Evolutionary conservation across 2,888 invertebrate genomes (phyloP), one percentile per base, ranked within the genome.

Genomic region (Molorchus minor): DNA sequence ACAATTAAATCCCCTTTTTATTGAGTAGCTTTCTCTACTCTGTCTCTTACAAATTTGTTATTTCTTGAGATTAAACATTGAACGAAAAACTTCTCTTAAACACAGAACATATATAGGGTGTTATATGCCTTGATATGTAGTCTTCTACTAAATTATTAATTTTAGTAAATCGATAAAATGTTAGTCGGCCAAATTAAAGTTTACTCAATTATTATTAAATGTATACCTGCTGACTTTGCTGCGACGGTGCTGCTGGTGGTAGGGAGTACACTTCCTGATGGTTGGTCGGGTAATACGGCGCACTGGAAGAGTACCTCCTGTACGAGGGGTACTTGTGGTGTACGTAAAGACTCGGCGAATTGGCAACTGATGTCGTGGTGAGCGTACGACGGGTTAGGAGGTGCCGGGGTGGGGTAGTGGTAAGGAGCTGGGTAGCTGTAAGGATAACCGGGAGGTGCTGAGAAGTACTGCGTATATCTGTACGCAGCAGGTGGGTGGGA

Each of bases 281-380:
- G 69, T 82, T 82, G 53, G 81, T 78, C 12, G 64, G 56, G 74
- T 84, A 84, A 74, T 85, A 84, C 70, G 83, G 83, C 66, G 82
- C 79, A 64, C 70, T 70, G 12, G 75, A 70, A 56, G 75, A 57
- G 67, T 77, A 78, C 58, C 79, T 69, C 55, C 78, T 72, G 67
- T 77, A 70, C 15, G 77, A 75, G 44, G 74, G 69, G 58, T 76
- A 78, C 45, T 75, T 72, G 67, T 77, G 77, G 64, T 75, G 76
- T 58, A 79, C 69, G 62, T 77, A 77, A n/a, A n/a, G n/a, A n/a
- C n/a, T n/a, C n/a, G n/a, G n/a, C n/a, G n/a, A n/a, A n/a, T n/a
- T n/a, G n/a, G n/a, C n/a, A 84, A 73, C 84, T 84, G 58, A 84
- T 75, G 63, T 84, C 84, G 71, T 84, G 74, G 61, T 80, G 80